Evolutionary conservation across 2,797 vertebrate species (phyloP), one percentile per base, ranked within the genome.

Genomic region (Acomys russatus): DNA sequence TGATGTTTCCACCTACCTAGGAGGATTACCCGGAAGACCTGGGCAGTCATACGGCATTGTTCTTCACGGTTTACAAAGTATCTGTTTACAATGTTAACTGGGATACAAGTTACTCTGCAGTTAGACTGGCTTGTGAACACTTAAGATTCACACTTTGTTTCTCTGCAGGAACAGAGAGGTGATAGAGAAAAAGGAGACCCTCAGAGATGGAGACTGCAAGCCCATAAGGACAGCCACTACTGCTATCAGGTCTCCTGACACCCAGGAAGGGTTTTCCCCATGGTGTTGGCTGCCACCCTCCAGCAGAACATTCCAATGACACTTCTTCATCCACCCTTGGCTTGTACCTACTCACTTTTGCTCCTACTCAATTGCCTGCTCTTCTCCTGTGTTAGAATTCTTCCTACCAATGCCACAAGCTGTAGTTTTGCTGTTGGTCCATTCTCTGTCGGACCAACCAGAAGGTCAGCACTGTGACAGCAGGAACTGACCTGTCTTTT

Each of bases 1-100:
- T 70, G 91, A 78, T 85, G 83, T 88, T 63, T 63, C 95, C 63
- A 59, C 25, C 91, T 91, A 74, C 23, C 20, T 71, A 80, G 71
- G 51, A 91, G 63, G 87, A 38, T 35, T 92, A 68, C 30, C 51
- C 71, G 12, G 17, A 91, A 85, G 30, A 51, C 63, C 68, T 66
- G 82, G 4, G 70, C 76, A n/a, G 25, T 77, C 71, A 71, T 68
- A 33, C 25, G 73, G 2, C 3, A 59, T 85, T 35, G 38, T 70
- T 94, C 82, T 79, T 91, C 23, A n/a, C 3, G 38, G 18, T 71
- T 93, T 92, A 76, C 33, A 63, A 93, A 71, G 70, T 54, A 66
- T 23, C 63, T 84, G 56, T 59, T 59, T 59, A 59, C 56, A 59
- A 59, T 17, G 56, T 59, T 59, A 4, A 59, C 56, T 17, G 15